These are phyloP conservation scores for Melieria crassipennis DNA, from an alignment of 2,888 invertebrate genomes.

Conservation along the genomic window DNA sequence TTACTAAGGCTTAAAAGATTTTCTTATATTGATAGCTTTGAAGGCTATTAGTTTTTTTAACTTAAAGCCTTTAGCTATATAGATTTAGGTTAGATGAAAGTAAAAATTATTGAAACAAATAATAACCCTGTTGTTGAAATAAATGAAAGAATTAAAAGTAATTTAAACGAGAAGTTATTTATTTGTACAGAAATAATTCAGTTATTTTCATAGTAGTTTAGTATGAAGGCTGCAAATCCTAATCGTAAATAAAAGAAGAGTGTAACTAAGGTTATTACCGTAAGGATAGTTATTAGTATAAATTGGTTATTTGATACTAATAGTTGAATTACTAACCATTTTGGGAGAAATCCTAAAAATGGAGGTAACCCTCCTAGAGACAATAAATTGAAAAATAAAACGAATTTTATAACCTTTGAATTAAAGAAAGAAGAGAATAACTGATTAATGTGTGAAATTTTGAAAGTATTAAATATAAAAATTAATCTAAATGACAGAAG, in stretches of 20 bases:
- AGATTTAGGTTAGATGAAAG: too few species aligned
- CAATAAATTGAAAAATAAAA: conserved; percentile 68
- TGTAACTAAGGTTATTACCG: conserved; percentile 68
- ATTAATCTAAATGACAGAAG: conserved; percentile 29
- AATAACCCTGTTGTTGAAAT: conserved; percentile 55
- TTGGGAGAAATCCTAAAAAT: too few species aligned
- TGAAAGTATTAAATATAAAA: conserved; percentile 14
- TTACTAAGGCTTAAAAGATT: conserved; percentile 61
- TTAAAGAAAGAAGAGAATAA: conserved; percentile 37
- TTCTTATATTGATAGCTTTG: conserved; percentile 70
- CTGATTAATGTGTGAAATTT: neutral
- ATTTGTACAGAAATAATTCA: conserved; percentile 61
- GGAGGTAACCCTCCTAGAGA: conserved; percentile 71
- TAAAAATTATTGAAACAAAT: conserved; percentile 49
- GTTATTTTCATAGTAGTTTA: conserved; percentile 68
- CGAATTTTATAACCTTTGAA: conserved; percentile 67
- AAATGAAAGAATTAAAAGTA: conserved; percentile 50
- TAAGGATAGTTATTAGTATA: conserved; percentile 66
- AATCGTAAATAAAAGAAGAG: conserved; percentile 71
- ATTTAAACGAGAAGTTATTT: conserved; percentile 57
- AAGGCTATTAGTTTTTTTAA: conserved; percentile 73
- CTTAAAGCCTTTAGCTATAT: conserved; percentile 68
- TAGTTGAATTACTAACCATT: too few species aligned
- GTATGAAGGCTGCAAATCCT: conserved; percentile 66
- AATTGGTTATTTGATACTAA: conserved; percentile 51